phyloP scores from a whole-genome alignment of 2,797 vertebrate genomes.

The Corythornis leucogaster region DNA sequence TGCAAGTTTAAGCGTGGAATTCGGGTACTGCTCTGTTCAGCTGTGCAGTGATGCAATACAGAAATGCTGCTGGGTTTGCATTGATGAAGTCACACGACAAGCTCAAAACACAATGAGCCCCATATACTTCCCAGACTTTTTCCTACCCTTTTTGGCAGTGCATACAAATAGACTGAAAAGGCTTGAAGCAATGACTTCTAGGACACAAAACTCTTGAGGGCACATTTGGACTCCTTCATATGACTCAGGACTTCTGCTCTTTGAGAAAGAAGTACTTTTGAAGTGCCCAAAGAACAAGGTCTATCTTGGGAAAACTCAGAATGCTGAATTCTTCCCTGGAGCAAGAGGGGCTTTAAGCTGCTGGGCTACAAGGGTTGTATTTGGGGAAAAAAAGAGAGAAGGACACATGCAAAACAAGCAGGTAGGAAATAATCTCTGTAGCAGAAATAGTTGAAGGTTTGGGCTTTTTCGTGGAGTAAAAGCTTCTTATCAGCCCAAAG shows the following conservation, averaged over 20 bases:
- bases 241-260: neutral
- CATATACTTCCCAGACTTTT: neutral
- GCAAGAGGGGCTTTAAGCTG: neutral
- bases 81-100: neutral
- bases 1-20: neutral
- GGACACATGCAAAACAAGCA: neutral
- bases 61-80: neutral
- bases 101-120: neutral
- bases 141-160: neutral
- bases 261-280: neutral
- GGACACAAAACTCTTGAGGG: neutral
- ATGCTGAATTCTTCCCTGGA: neutral
- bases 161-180: neutral
- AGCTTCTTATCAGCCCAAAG: neutral
- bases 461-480: constrained; percentile 4
- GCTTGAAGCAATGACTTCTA: neutral
- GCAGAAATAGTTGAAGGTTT: neutral
- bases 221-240: neutral
- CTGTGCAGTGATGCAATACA: neutral
- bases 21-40: neutral
- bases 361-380: neutral
- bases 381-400: neutral
- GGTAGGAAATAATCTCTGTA: neutral
- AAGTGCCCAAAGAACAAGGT: neutral
- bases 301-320: neutral